Base-by-base conservation (phyloP, 2,888 invertebrate species). In the Xanthia icteritia region DNA sequence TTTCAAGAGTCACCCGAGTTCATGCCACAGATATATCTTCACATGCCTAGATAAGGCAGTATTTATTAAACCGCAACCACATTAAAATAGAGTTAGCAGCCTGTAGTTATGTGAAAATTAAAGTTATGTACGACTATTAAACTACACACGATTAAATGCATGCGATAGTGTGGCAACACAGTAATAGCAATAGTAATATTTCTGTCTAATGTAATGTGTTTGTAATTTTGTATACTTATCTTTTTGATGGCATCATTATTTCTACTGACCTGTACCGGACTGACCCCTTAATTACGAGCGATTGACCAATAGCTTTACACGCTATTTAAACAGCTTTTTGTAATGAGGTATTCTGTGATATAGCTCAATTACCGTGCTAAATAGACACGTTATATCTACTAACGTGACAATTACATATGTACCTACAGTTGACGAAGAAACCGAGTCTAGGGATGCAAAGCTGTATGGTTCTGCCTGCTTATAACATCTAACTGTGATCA, bases 181-280 rank as follows among this genome's bases (percentile, higher is more conserved):
- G 63, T 73, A 61, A 73, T 71, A 75, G 51, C 54, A 64, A 68
- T 48, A 27, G 61, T 39, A 61, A 74, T 74, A 76, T 67, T 70
- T 58, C 54, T 51, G 54, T 67, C 31, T 64, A 48, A 70, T 66
- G 51, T 70, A 78, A 74, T 81, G 36, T 77, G 48, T 67, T 82
- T 67, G 66, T 79, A 81, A 78, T 78, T 76, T 70, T 77, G 78
- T 81, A 66, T 66, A 81, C 61, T 77, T 83, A 77, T 83, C 70
- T 78, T 63, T 77, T 27, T 78, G 70, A 81, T 77, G 36, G 66
- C 67, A 67, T 83, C 82, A 82, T 82, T 82, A 80, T 82, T 79
- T 79, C 45, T 31, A 45, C 67, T 76, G 82, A 82, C 67, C 68
- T 82, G 65, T 51, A 39, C 39, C 15, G 23, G 17, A 61, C 45